phyloP scores from a whole-genome alignment of 2,888 invertebrate species.

The Odontocolon sp. region DNA sequence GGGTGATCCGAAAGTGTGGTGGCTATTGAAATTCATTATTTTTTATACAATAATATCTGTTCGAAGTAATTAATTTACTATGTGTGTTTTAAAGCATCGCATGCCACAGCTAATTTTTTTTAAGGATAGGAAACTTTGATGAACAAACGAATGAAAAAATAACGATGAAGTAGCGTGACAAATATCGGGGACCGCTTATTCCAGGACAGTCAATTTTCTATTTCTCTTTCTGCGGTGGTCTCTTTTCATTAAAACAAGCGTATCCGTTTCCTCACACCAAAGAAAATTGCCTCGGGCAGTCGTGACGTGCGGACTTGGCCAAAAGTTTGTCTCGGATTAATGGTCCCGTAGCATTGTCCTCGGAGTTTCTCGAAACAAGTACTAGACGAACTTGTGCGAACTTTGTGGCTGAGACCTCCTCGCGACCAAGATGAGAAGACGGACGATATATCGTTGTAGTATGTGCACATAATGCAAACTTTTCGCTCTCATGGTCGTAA shows the following conservation, averaged over 20 bases:
- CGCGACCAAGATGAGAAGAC: constrained; percentile 29
- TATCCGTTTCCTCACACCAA: constrained; percentile 50
- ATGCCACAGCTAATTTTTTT: constrained; percentile 29
- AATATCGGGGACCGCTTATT: constrained; percentile 42
- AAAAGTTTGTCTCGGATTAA: constrained; percentile 62
- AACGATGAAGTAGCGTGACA: constrained; percentile 54
- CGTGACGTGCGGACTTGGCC: constrained; percentile 58
- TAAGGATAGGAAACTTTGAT: constrained; percentile 35
- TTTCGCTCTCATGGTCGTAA: constrained; percentile 30
- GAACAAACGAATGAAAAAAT: constrained; percentile 21
- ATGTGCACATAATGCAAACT: constrained; percentile 26
- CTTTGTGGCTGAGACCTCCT: constrained; percentile 46
- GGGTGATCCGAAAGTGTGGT: constrained; percentile 3
- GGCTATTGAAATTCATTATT: neutral
- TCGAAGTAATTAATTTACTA: constrained; percentile 31
- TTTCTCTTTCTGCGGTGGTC: constrained; percentile 33
- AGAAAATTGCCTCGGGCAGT: constrained; percentile 59
- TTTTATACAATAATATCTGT: constrained; percentile 1
- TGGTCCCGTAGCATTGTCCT: constrained; percentile 62
- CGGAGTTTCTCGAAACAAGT: constrained; percentile 61
- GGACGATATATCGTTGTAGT: constrained; percentile 58
- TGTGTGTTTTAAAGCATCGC: constrained; percentile 13
- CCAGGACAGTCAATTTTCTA: constrained; percentile 56
- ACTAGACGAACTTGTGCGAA: constrained; percentile 58
- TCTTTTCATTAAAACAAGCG: constrained; percentile 49